Base-by-base conservation (phyloP, 1,140 invertebrate genomes). In the Temnothorax curvispinosus region DNA sequence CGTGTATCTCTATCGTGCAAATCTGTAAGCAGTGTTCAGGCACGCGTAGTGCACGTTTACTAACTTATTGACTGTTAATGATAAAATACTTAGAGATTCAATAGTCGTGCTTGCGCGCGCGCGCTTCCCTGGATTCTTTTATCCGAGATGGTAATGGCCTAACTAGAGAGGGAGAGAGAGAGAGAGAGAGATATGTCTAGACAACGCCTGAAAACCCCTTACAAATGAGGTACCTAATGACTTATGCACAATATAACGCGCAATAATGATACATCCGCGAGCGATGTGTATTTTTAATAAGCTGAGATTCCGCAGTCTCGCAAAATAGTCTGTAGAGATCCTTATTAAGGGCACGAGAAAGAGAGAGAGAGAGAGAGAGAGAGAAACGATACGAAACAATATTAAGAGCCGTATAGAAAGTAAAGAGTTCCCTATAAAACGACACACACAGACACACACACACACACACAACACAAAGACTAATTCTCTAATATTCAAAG, bases 201-300 rank as follows among this genome's bases (percentile, higher is more conserved):
- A 67, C 88, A 81, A 86, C 27, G 82, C 71, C 60, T 84, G 58
- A 65, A 18, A 78, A 18, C 80, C 44, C 80, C 41, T 38, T 86
- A 62, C 13, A 75, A 54, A 90, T 13, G 41, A 75, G 85, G 56
- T 87, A 89, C 58, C 84, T 81, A 89, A 84, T 75, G 58, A 87
- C 87, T 92, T 92, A 88, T 92, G 92, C 92, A 92, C 92, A 93
- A 93, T 92, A 89, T 92, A 88, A 93, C 91, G 89, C 91, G 91
- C 92, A 77, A 77, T 90, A 88, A 74, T 71, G 50, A 85, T 89
- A 85, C 80, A 90, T 90, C 86, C 80, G 60, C 67, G 62, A 85
- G 87, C 62, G 88, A 85, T 90, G 88, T 90, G 62, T 90, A 90
- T 90, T 90, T 90, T 90, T 90, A 90, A 90, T 90, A 90, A 89